Percentiles rank a stretch among this genome's conserved stretches.
Evolutionary conservation across 2,888 invertebrate species (phyloP).

Genomic region (Syrista parreyssii): DNA sequence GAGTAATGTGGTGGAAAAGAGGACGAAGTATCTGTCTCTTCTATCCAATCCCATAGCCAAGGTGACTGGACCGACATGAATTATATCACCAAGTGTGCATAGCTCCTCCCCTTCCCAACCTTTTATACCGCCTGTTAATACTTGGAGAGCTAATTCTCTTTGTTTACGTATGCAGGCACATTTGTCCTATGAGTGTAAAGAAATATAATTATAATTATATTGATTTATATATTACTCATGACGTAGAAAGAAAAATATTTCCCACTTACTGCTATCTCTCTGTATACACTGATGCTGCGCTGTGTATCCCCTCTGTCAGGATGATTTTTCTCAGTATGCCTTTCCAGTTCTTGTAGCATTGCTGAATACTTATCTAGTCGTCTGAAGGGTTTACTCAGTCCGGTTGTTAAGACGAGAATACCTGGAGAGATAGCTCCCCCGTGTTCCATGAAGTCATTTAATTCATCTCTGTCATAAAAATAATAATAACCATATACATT

Average conservation of each 20-base stretch:
- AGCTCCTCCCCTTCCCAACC: constrained; percentile 93
- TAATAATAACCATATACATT: neutral
- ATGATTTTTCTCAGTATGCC: constrained; percentile 95
- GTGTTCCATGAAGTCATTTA: constrained; percentile 89
- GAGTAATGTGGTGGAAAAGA: constrained; percentile 90
- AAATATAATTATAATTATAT: constrained; percentile 6
- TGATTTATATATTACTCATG: neutral
- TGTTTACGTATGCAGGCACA: constrained; percentile 90
- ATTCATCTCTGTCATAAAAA: constrained; percentile 75
- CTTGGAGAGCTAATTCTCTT: constrained; percentile 95
- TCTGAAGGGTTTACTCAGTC: constrained; percentile 94
- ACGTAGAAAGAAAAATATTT: neutral
- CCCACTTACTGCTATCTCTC: constrained; percentile 88
- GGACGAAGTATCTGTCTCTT: constrained; percentile 89
- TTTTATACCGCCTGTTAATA: constrained; percentile 92
- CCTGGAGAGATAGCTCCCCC: constrained; percentile 89
- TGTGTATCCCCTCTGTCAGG: constrained; percentile 97
- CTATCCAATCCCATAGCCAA: constrained; percentile 83
- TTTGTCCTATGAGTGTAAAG: constrained; percentile 72
- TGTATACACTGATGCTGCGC: constrained; percentile 92
- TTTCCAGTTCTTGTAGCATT: constrained; percentile 93
- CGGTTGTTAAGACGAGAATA: constrained; percentile 89
- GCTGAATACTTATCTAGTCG: constrained; percentile 94
- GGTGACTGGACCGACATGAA: constrained; percentile 89
- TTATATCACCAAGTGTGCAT: constrained; percentile 82